A percentile compares a stretch with the other conserved stretches of the same genome.
Conservation (phyloP, 2,797 vertebrate species). For the Jordanella pulchra region DNA sequence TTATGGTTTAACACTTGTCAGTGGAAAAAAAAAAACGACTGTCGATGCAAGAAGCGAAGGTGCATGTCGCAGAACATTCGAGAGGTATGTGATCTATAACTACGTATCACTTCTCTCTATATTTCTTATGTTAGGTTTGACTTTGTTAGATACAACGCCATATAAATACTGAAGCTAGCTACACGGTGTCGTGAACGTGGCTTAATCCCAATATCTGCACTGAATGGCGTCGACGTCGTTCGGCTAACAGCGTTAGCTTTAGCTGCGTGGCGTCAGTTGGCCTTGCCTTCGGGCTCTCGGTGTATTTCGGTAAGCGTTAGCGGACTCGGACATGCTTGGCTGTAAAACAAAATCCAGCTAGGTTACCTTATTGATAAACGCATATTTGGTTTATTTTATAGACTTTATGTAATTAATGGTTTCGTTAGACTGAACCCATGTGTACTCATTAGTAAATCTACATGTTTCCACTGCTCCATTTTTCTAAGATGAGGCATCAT, state of each 20-base stretch:
- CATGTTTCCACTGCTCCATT: background rate
- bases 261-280: constrained; percentile 18
- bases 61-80: constrained; percentile 69
- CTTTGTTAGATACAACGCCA: rapidly evolving
- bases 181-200: background rate
- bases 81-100: constrained; percentile 63
- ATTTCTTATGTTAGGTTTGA: background rate
- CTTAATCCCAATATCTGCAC: background rate
- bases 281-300: constrained; percentile 19
- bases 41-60: constrained; percentile 46
- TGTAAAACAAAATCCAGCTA: background rate
- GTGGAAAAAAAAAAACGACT: constrained; percentile 35
- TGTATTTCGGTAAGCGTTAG: background rate
- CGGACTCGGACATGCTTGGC: background rate
- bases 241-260: constrained; percentile 34
- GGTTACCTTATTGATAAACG: background rate
- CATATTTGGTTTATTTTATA: background rate
- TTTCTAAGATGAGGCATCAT: too few species aligned
- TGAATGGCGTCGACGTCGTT: constrained; percentile 16
- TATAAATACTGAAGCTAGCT: background rate
- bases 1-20: background rate
- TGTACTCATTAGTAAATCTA: background rate
- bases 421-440: background rate
- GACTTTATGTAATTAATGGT: background rate
- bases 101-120: background rate